These are phyloP conservation scores for Rhinoptilus africanus DNA, from an alignment of 2,113 vertebrate genomes.

Conservation along the genomic window DNA sequence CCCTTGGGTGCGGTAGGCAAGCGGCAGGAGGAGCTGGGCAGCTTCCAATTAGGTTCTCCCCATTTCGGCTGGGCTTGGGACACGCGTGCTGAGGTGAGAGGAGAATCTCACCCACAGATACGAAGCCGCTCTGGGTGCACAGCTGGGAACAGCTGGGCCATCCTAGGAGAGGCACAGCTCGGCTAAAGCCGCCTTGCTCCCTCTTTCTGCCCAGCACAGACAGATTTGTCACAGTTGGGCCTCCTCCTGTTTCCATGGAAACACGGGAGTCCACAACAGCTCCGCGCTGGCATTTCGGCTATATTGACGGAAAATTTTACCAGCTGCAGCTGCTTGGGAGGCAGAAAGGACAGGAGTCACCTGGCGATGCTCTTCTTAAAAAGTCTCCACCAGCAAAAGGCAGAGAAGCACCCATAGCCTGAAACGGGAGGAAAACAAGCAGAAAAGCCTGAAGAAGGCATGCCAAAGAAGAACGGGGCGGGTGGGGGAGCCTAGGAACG, in stretches of 20 bases:
- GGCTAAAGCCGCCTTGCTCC: background rate
- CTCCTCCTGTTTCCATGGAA: conserved; percentile 68
- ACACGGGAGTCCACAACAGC: conserved; percentile 61
- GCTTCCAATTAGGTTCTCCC: background rate
- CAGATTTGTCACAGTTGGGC: conserved; percentile 58
- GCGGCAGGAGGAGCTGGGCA: background rate
- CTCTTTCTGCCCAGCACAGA: conserved; percentile 18
- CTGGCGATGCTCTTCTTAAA: background rate
- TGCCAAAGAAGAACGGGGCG: background rate
- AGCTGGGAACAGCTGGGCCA: background rate
- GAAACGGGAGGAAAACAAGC: background rate
- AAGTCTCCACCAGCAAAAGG: background rate
- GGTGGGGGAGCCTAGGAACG: background rate
- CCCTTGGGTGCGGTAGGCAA: background rate
- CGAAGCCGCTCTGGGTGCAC: background rate
- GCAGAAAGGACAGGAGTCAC: background rate
- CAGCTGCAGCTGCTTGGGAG: background rate
- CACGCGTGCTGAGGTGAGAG: background rate
- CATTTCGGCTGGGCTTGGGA: background rate
- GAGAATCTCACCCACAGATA: background rate
- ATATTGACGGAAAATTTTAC: conserved; percentile 45
- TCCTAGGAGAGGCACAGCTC: background rate
- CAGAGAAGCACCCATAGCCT: background rate
- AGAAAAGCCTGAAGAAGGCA: background rate
- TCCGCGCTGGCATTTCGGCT: background rate